A percentile compares a stretch with the other conserved stretches of the same genome.
phyloP scores from a whole-genome alignment of 2,888 invertebrate genomes.

The Hyppa rectilinea region DNA sequence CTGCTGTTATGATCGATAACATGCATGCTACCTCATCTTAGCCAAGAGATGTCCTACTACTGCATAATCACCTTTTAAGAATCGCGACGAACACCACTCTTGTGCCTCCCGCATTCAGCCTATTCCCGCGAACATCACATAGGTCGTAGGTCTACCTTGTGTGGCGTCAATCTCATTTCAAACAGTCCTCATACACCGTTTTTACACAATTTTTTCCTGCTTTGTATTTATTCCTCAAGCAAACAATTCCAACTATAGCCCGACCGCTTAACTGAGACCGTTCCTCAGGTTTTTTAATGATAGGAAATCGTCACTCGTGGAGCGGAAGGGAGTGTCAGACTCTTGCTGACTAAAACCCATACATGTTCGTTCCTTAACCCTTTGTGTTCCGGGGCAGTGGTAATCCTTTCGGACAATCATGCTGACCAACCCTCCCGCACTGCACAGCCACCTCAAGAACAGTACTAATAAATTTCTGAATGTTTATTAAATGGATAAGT shows the following conservation, averaged over 20 bases:
- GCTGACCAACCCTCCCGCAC: too few species aligned
- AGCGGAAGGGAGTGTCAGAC: too few species aligned
- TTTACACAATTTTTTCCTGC: background rate
- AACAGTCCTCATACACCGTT: background rate
- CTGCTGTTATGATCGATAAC: too few species aligned
- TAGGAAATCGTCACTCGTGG: too few species aligned
- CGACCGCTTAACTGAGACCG: too few species aligned
- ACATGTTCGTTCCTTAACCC: too few species aligned
- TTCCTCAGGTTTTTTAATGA: too few species aligned
- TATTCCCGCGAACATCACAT: background rate
- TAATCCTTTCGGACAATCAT: too few species aligned
- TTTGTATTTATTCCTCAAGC: background rate
- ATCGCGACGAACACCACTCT: background rate
- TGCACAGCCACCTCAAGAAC: too few species aligned
- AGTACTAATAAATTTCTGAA: background rate
- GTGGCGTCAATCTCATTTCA: background rate
- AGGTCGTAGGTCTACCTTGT: background rate
- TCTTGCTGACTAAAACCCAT: too few species aligned
- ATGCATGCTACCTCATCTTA: background rate
- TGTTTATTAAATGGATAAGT: background rate
- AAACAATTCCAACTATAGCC: background rate
- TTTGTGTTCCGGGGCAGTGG: too few species aligned
- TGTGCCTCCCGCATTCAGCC: background rate
- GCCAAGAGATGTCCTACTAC: background rate
- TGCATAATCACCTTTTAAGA: background rate